Percentiles rank a stretch among this genome's conserved stretches.
These are phyloP conservation scores for Phortica magna DNA, from an alignment of 2,888 invertebrate species.

Conservation along the genomic window DNA sequence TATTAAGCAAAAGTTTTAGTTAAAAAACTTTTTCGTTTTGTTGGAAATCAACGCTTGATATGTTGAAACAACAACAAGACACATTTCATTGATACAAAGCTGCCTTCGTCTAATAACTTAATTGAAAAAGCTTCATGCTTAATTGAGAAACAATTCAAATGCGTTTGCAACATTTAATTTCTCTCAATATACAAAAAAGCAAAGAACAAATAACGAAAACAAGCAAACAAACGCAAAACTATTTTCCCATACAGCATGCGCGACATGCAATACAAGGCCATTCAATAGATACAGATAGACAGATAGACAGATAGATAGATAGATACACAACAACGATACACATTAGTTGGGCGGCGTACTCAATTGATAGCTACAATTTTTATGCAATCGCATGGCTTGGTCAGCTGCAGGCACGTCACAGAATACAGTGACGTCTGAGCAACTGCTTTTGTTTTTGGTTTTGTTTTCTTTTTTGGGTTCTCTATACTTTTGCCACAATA, in stretches of 20 bases:
- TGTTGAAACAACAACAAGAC: too few relatives aligned
- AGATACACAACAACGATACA: not conserved
- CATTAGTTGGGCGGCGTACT: too few relatives aligned
- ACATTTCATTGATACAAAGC: too few relatives aligned
- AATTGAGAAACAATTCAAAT: constrained; percentile 58
- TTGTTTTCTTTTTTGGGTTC: not conserved
- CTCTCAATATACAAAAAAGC: not conserved
- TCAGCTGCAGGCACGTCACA: not conserved
- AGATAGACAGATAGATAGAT: not conserved
- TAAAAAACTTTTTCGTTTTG: too few relatives aligned
- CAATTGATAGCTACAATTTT: not conserved
- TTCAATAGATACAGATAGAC: constrained; percentile 8
- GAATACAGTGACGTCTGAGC: constrained; percentile 10
- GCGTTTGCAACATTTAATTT: constrained; percentile 28
- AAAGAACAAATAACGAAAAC: not conserved
- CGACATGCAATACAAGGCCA: not conserved
- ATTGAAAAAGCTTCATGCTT: constrained; percentile 28
- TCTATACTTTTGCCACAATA: not conserved
- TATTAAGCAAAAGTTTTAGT: not conserved
- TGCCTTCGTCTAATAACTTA: not conserved
- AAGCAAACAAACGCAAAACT: not conserved
- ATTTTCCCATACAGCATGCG: not conserved
- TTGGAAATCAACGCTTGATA: too few relatives aligned
- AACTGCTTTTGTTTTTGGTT: not conserved
- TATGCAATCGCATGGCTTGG: not conserved